These are phyloP conservation scores for Neoitamus cyanurus DNA, from an alignment of 2,888 invertebrate genomes.

Conservation along the genomic window DNA sequence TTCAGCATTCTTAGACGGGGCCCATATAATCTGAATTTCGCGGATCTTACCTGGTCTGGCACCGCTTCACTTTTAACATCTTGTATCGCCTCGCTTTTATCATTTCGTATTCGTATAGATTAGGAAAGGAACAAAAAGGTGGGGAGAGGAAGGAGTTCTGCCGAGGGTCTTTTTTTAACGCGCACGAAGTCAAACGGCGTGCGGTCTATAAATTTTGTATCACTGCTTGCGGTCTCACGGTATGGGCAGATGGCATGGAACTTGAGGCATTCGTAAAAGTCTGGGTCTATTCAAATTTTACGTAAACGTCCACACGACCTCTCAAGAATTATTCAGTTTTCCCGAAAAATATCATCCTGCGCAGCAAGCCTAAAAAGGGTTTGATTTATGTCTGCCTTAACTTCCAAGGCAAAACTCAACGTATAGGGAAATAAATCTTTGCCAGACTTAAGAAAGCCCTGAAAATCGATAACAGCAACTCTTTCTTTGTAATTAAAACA, in stretches of 20 bases:
- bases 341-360: slow-evolving; percentile 34
- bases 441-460: background rate
- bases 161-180: slow-evolving; percentile 44
- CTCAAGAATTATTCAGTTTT: slow-evolving; percentile 14
- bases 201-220: slow-evolving; percentile 52
- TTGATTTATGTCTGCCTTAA: slow-evolving; percentile 25
- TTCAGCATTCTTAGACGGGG: background rate
- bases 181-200: slow-evolving; percentile 51
- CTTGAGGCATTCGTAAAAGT: background rate
- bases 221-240: slow-evolving; percentile 54
- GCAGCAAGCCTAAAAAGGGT: background rate
- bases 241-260: slow-evolving; percentile 33
- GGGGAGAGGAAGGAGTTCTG: slow-evolving; percentile 3
- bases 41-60: background rate
- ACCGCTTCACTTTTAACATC: background rate
- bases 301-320: background rate
- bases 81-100: background rate
- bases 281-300: slow-evolving; percentile 13
- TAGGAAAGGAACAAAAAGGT: background rate
- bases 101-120: background rate
- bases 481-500: background rate
- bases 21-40: background rate
- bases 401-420: background rate
- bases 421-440: background rate
- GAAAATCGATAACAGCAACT: background rate